These are phyloP conservation scores for Australoheros scitulus DNA, from an alignment of 2,113 vertebrate species.

Conservation along the genomic window DNA sequence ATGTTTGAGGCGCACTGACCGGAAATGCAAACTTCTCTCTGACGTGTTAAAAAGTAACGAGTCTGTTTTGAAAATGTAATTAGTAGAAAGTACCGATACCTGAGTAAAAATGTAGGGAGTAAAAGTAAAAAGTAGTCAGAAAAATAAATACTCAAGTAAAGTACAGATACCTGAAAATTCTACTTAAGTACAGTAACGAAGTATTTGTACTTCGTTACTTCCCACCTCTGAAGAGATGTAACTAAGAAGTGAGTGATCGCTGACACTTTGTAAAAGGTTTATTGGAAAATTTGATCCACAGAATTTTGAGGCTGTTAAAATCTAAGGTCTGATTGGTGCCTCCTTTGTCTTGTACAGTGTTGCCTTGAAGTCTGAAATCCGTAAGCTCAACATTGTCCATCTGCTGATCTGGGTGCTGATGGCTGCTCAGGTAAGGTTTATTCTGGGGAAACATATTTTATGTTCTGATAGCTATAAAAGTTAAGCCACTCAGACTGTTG, in stretches of 20 bases:
- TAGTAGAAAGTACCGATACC: no score
- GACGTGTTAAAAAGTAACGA: no score
- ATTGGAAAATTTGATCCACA: not conserved
- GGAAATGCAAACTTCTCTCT: no score
- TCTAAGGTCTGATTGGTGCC: not conserved
- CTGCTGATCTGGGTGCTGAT: conserved; percentile 88
- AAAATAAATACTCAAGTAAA: no score
- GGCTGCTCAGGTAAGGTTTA: conserved; percentile 84
- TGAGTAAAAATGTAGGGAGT: no score
- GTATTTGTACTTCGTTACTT: no score
- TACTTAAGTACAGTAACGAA: no score
- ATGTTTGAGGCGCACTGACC: no score
- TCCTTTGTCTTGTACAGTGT: conserved; percentile 78
- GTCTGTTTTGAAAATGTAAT: no score
- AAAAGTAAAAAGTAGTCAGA: no score
- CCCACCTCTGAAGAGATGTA: not conserved
- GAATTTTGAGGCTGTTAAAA: not conserved
- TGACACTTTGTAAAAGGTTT: not conserved
- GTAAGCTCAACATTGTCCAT: conserved; percentile 93
- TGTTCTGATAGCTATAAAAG: not conserved
- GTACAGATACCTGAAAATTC: no score
- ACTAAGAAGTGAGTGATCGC: not conserved
- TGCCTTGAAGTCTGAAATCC: conserved; percentile 93
- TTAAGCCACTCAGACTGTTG: not conserved
- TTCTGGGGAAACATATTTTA: not conserved